Conservation (phyloP, 2,797 vertebrate genomes). For the Acipenser ruthenus region DNA sequence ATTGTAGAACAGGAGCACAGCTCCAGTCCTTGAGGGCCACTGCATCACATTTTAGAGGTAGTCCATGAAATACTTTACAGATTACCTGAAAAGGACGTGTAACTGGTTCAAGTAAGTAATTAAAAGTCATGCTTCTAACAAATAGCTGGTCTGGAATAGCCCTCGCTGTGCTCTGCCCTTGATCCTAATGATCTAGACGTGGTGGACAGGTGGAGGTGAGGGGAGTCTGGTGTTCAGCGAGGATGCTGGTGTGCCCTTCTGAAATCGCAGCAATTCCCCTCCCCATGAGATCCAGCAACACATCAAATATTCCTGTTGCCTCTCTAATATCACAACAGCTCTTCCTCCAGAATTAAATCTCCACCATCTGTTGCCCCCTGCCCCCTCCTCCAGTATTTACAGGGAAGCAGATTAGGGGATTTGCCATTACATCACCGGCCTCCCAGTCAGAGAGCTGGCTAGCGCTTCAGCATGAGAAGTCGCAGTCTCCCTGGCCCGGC, state of each 20-base stretch:
- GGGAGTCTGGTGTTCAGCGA: too few species aligned
- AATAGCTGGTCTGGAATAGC: constrained; percentile 19
- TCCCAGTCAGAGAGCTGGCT: constrained; percentile 23
- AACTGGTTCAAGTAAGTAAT: too few species aligned
- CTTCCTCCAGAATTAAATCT: constrained; percentile 13
- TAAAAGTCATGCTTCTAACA: neutral
- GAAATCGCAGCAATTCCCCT: too few species aligned
- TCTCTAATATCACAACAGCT: neutral
- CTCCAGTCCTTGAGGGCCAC: too few species aligned
- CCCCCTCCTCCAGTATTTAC: constrained; percentile 50
- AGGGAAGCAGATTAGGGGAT: constrained; percentile 68
- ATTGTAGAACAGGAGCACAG: too few species aligned
- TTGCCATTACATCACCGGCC: constrained; percentile 55
- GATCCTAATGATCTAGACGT: neutral
- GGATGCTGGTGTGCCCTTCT: too few species aligned
- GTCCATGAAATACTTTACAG: too few species aligned
- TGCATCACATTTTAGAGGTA: too few species aligned
- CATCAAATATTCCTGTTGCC: neutral
- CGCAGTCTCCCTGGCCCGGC: too few species aligned
- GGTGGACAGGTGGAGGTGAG: too few species aligned
- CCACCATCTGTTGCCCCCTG: constrained; percentile 34
- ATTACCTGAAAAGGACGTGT: too few species aligned
- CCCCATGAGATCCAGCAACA: too few species aligned
- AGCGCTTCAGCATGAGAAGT: neutral
- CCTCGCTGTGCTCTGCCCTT: neutral